phyloP scores from a whole-genome alignment of 2,113 vertebrate species.

The Carassius gibelio region DNA sequence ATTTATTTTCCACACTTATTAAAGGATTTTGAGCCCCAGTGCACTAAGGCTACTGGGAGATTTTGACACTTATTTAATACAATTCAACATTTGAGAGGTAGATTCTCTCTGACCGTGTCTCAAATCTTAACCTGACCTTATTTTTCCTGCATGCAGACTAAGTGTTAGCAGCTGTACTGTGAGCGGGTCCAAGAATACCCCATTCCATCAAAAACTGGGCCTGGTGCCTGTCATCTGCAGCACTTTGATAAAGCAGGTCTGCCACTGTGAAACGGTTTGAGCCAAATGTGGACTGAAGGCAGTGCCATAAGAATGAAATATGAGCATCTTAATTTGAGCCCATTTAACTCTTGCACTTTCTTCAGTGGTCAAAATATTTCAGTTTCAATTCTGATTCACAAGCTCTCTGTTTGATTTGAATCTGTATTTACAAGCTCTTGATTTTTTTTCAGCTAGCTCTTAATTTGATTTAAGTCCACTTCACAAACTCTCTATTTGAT shows the following conservation, averaged over 20 bases:
- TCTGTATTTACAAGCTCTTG: too few relatives aligned
- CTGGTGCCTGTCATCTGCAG: background rate
- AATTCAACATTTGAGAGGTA: too few relatives aligned
- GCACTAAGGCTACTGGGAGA: background rate
- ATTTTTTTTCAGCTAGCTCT: background rate
- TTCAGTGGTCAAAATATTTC: background rate
- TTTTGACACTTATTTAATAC: background rate
- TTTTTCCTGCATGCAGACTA: slow-evolving; percentile 8
- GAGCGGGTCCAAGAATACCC: background rate
- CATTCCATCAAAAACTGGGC: slow-evolving; percentile 27
- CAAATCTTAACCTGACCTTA: slow-evolving; percentile 2
- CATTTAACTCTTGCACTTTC: background rate
- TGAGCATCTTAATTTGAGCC: background rate
- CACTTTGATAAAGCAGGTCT: background rate
- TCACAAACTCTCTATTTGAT: too few relatives aligned
- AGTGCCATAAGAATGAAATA: background rate
- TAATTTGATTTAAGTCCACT: background rate
- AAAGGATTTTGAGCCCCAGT: background rate
- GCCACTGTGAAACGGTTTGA: background rate
- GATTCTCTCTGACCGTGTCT: background rate
- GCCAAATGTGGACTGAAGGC: slow-evolving; percentile 1
- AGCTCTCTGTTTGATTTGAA: background rate
- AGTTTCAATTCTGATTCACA: background rate
- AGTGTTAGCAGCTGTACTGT: slow-evolving; percentile 17
- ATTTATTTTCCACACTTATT: background rate